Percentiles rank a stretch among this genome's conserved stretches.
Conservation (phyloP, 1,140 invertebrate species). For the Branchinecta lynchi region DNA sequence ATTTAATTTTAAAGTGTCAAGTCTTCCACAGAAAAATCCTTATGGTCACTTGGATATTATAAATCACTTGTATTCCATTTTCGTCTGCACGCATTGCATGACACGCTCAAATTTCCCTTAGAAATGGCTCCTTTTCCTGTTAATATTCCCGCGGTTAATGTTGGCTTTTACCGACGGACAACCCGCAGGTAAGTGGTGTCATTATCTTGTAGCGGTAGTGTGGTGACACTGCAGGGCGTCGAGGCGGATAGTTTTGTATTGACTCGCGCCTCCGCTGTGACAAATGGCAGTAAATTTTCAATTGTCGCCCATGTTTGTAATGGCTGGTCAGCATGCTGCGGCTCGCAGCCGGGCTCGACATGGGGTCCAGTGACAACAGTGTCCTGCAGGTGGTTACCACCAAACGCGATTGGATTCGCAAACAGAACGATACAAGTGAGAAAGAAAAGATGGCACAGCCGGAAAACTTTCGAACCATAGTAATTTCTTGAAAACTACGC, state of each 20-base stretch:
- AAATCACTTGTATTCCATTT: no score
- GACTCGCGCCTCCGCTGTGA: background rate
- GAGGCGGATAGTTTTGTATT: background rate
- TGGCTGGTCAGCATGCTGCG: background rate
- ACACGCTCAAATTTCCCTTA: background rate
- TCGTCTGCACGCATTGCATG: background rate
- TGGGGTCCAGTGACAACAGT: no score
- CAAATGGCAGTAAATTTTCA: background rate
- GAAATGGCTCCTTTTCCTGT: background rate
- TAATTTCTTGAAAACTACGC: no score
- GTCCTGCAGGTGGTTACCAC: no score
- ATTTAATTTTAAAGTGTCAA: no score
- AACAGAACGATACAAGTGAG: no score
- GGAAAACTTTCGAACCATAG: no score
- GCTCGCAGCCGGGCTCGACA: no score
- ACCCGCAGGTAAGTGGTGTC: conserved; percentile 6
- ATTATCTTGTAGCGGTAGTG: background rate
- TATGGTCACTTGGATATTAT: no score
- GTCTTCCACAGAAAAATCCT: no score
- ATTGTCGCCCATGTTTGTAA: conserved; percentile 5
- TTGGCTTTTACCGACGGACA: conserved; percentile 3
- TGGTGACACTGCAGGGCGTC: background rate
- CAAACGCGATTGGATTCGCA: no score
- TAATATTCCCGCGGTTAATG: background rate
- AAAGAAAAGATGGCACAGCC: no score